phyloP scores from a whole-genome alignment of 2,797 vertebrate species.

The Dendrocincla tyrannina region DNA sequence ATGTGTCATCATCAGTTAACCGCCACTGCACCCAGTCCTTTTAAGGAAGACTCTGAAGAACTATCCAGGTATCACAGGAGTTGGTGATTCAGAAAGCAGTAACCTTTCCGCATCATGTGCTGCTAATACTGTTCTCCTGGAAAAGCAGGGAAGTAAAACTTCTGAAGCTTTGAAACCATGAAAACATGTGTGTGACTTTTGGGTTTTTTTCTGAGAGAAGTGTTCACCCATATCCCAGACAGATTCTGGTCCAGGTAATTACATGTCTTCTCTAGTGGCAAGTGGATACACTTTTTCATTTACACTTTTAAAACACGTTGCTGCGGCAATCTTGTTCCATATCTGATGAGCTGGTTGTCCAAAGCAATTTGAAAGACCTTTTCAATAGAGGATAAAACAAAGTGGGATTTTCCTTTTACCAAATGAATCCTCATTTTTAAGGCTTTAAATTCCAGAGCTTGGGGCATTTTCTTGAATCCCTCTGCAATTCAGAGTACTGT shows the following conservation, averaged over 20 bases:
- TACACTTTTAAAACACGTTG: constrained; percentile 23
- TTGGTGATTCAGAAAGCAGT: constrained; percentile 43
- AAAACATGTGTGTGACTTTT: neutral
- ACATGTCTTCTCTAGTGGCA: constrained; percentile 6
- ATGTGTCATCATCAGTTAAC: neutral
- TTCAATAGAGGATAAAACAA: constrained; percentile 27
- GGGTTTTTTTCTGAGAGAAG: neutral
- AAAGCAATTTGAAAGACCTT: constrained; percentile 2
- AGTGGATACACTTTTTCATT: constrained; percentile 32
- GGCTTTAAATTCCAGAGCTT: neutral
- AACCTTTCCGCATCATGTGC: neutral
- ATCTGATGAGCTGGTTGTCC: neutral
- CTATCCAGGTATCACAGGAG: constrained; percentile 20
- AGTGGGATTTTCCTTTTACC: constrained; percentile 10
- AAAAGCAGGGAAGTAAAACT: neutral
- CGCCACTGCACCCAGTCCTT: neutral
- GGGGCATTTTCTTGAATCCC: neutral
- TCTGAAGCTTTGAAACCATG: neutral
- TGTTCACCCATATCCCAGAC: neutral
- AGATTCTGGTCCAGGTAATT: constrained; percentile 28
- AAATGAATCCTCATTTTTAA: constrained; percentile 15
- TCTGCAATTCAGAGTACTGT: neutral
- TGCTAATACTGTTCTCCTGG: neutral
- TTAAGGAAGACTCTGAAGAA: constrained; percentile 30
- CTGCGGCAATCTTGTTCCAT: neutral